Evolutionary conservation across 1,140 invertebrate genomes (phyloP), one percentile per base, ranked within the genome.

Genomic region (Lineus longissimus): DNA sequence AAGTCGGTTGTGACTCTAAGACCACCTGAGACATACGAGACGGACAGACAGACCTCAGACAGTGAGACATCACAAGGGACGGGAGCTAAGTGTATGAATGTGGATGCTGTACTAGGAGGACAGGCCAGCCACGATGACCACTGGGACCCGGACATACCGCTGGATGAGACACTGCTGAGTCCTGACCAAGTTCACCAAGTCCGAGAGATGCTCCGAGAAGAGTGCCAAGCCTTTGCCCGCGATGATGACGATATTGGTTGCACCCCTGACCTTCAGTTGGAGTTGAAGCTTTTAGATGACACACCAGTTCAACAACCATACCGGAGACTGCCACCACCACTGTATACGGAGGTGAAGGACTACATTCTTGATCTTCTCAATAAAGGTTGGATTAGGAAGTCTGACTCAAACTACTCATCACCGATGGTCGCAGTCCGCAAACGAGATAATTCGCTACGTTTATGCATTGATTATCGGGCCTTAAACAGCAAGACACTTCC

Each of bases 271-370:
- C 36, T 63, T 33, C 11, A 68, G 31, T 13, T 68, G 57, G 47
- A 66, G n/a, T 62, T 66, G 6, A 19, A 65, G 15, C 33, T 65
- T 6, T 45, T 17, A 2, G 63, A 68, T 29, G 22, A 66, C 2
- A 22, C 11, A 22, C 64, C 67, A 29, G 63, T 68, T 15, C 47
- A 58, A 31, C 41, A 47, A 2, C 40, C 63, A 0, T 68, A 70
- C 25, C 41, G 15, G 43, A 61, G 59, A 2, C 63, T 71, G 13
- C 66, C 69, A 0, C 47, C 27, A 1, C 64, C 69, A 9, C 40
- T 68, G 23, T 66, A 64, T 29, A n/a, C 63, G 11, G 68, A 72
- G 56, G 68, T 72, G 2, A 70, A 72, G 29, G 65, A 63, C 23
- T 66, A 70, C 40, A 27, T 66, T 13, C n/a, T 61, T 15, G 56